Evolutionary conservation across 2,113 vertebrate species (phyloP).

Genomic region (Chionodraco myersi): DNA sequence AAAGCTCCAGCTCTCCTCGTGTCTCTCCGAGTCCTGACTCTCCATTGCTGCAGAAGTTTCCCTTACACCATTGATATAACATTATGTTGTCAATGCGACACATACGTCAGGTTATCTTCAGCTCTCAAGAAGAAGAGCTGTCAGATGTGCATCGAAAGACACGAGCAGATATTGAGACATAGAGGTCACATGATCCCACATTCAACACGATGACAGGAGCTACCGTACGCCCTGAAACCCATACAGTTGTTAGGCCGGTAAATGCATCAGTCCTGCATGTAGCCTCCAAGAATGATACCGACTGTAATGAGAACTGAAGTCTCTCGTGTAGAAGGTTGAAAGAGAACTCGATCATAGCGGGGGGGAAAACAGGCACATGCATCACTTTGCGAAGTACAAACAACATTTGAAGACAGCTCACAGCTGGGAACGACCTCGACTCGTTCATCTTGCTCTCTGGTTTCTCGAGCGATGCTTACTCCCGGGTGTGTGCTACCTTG

Average conservation of each 20-base stretch:
- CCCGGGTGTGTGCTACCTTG: conserved; percentile 26
- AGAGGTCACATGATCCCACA: neutral
- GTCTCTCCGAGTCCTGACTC: too few relatives aligned
- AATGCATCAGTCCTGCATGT: neutral
- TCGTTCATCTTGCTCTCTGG: conserved; percentile 40
- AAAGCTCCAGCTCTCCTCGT: too few relatives aligned
- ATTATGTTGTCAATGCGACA: neutral
- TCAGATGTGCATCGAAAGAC: neutral
- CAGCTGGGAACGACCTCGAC: conserved; percentile 33
- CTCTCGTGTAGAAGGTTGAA: conserved; percentile 12
- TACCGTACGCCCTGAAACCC: neutral
- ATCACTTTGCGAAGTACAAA: conserved; percentile 32
- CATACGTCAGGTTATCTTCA: neutral
- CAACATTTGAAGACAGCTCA: conserved; percentile 22
- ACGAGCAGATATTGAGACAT: neutral
- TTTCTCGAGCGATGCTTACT: conserved; percentile 29
- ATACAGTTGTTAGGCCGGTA: neutral
- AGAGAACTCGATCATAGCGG: conserved; percentile 19
- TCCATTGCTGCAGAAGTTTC: too few relatives aligned
- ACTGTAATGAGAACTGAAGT: conserved; percentile 13
- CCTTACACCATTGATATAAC: too few relatives aligned
- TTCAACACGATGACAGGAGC: neutral
- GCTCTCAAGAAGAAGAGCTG: too few relatives aligned
- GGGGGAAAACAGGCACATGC: neutral
- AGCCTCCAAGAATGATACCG: neutral